phyloP scores from a whole-genome alignment of 1,140 invertebrate species.

The Portunus trituberculatus region DNA sequence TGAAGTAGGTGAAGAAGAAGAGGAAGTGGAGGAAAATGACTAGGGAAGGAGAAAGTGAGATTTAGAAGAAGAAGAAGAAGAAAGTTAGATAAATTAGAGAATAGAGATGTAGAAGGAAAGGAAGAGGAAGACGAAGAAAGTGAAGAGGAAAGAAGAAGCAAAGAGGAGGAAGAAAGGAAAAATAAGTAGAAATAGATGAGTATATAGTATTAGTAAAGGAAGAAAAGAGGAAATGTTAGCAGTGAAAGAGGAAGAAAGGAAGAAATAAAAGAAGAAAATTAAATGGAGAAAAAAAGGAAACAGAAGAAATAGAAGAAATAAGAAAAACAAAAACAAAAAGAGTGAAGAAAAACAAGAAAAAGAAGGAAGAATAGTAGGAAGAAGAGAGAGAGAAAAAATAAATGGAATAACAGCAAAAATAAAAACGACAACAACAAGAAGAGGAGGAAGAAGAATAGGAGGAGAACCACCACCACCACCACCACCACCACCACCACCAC shows the following conservation, averaged over 20 bases:
- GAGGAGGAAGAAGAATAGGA: not conserved
- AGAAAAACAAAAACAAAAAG: too few relatives aligned
- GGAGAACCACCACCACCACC: too few relatives aligned
- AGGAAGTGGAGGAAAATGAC: not conserved
- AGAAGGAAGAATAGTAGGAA: too few relatives aligned
- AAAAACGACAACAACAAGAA: too few relatives aligned
- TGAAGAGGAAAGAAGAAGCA: not conserved
- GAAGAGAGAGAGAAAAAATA: not conserved
- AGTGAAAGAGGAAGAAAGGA: not conserved
- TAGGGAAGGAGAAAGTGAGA: not conserved
- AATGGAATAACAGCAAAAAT: not conserved
- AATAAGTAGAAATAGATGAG: not conserved
- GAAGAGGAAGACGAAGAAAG: not conserved
- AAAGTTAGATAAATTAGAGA: too few relatives aligned
- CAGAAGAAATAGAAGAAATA: not conserved
- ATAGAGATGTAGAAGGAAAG: too few relatives aligned
- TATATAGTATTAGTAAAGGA: too few relatives aligned
- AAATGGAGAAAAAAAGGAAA: not conserved
- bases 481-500: too few relatives aligned
- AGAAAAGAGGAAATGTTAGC: not conserved
- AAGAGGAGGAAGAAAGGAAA: not conserved
- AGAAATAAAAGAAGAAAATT: not conserved
- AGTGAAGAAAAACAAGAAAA: not conserved
- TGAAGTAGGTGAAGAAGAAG: not conserved
- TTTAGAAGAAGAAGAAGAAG: too few relatives aligned